Percentiles rank a stretch among this genome's conserved stretches.
phyloP scores from a whole-genome alignment of 2,797 vertebrate species.

The Amniataba percoides region DNA sequence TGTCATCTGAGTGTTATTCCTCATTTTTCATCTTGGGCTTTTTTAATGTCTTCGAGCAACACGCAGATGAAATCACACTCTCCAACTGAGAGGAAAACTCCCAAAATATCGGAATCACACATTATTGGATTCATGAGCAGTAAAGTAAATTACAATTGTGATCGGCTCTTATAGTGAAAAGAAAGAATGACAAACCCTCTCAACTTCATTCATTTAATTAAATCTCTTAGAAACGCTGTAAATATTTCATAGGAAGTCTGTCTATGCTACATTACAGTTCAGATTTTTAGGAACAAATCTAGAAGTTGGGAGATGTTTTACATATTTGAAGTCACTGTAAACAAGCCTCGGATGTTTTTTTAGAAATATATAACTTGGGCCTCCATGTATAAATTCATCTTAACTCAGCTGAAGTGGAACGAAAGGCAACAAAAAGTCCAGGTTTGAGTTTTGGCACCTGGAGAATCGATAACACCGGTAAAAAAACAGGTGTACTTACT shows the following conservation, averaged over 20 bases:
- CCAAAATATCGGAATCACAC: conserved; percentile 10
- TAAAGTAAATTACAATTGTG: neutral
- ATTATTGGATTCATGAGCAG: neutral
- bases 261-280: neutral
- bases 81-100: conserved; percentile 10
- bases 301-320: neutral
- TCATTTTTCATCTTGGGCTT: conserved; percentile 46
- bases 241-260: neutral
- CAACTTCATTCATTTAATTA: neutral
- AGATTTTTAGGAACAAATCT: neutral
- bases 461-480: conserved; percentile 14
- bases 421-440: neutral
- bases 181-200: neutral
- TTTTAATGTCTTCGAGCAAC: conserved; percentile 40
- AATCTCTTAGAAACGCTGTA: neutral
- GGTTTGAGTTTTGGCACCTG: conserved; percentile 13
- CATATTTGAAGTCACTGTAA: neutral
- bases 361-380: neutral
- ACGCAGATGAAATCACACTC: conserved; percentile 22
- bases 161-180: neutral
- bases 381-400: neutral
- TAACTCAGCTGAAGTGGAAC: neutral
- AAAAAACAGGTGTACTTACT: conserved; percentile 69
- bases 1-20: conserved; percentile 46
- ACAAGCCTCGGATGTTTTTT: neutral